These are phyloP conservation scores for Pardosa pseudoannulata DNA, from an alignment of 2,888 invertebrate genomes.

Conservation along the genomic window DNA sequence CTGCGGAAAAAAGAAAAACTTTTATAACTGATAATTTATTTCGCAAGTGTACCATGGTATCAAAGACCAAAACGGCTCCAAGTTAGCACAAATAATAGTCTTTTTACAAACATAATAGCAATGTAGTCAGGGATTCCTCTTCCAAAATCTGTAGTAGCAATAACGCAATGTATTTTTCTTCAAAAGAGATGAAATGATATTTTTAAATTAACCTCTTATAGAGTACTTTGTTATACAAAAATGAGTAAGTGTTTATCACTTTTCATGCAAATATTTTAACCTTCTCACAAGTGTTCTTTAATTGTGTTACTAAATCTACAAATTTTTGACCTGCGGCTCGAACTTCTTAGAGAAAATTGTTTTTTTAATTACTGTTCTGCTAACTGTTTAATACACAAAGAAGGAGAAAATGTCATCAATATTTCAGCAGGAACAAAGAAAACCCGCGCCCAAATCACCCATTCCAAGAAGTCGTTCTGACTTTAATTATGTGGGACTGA, in stretches of 20 bases:
- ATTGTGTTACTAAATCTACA: not conserved
- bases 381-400: too few species aligned
- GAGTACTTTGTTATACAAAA: not conserved
- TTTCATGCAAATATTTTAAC: not conserved
- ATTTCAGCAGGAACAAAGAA: constrained; percentile 35
- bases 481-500: constrained; percentile 58
- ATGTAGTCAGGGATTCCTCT: not conserved
- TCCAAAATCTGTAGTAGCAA: not conserved
- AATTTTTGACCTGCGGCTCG: not conserved
- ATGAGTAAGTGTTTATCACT: not conserved
- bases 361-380: too few species aligned
- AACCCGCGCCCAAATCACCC: constrained; percentile 42
- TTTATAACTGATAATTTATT: not conserved
- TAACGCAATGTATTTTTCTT: not conserved
- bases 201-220: not conserved
- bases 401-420: not conserved
- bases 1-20: not conserved
- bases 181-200: not conserved
- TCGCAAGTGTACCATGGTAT: not conserved
- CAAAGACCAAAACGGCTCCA: not conserved
- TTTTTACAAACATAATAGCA: not conserved
- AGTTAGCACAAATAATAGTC: constrained; percentile 1
- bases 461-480: constrained; percentile 61
- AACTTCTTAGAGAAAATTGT: not conserved
- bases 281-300: not conserved